Evolutionary conservation across 2,888 invertebrate species (phyloP), one percentile per base, ranked within the genome.

Genomic region (Strigamia crassipes): DNA sequence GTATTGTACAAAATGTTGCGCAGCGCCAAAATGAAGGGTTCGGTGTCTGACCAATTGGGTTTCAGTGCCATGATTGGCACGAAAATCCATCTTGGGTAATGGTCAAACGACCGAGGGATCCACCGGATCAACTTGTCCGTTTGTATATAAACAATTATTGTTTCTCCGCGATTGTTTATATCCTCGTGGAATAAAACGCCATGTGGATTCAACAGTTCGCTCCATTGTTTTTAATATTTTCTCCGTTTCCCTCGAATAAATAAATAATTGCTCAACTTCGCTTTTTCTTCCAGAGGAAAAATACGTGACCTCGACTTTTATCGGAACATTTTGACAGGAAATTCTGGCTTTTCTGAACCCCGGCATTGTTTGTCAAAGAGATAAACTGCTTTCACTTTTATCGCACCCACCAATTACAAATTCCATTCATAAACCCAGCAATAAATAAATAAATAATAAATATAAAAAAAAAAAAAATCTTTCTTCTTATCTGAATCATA

Each of bases 311-410:
- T 66, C 61, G 23, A 66, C 61, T 66, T 66, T 66, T 66, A 66
- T 66, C 61, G 23, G 61, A 21, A 66, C 61, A 66, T 66, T 66
- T 66, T 66, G 61, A 66, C 61, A 66, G 61, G 61, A 66, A 66
- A 66, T 66, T 66, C 46, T 46, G 46, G 46, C 46, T 46, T 46
- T 46, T 13, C 46, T 46, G 46, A 46, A 46, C 46, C 12, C 46
- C 46, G 5, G 21, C 61, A 66, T 66, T 23, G 61, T 66, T 66
- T 66, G 21, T 66, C 61, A 66, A 66, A 66, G 12, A 66, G 61
- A 66, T 66, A 66, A 66, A 66, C 21, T 23, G 61, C 61, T 21
- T 21, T 18, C 15, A 18, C 12, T 66, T 66, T 66, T 66, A 66
- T 66, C 61, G 23, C 61, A 66, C 61, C 61, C n/a, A n/a, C 61